These are phyloP conservation scores for Mormyrus proboscirostris DNA, from an alignment of 2,797 vertebrate species.

Conservation along the genomic window DNA sequence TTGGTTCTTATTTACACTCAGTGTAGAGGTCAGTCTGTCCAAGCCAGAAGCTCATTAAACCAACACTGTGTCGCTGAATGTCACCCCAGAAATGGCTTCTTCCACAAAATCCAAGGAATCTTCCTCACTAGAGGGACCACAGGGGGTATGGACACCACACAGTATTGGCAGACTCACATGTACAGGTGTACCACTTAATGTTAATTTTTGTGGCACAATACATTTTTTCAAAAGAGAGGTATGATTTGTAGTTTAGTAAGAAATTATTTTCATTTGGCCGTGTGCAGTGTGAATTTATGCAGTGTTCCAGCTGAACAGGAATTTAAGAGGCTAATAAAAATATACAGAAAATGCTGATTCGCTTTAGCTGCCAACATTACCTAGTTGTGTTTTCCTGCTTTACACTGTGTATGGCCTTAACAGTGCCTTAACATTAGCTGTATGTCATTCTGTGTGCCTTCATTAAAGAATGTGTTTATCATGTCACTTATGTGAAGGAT, in stretches of 20 bases:
- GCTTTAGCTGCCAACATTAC: neutral
- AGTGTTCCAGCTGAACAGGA: neutral
- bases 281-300: neutral
- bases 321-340: neutral
- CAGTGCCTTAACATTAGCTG: neutral
- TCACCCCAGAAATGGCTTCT: neutral
- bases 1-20: neutral
- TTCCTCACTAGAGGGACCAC: neutral
- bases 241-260: neutral
- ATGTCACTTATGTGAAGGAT: neutral
- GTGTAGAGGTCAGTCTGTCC: neutral
- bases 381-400: neutral
- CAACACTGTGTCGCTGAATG: neutral
- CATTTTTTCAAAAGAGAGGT: neutral
- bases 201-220: neutral
- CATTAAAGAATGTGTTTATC: neutral
- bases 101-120: neutral
- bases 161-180: neutral
- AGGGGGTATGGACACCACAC: neutral
- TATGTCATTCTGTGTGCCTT: neutral
- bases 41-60: neutral
- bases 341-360: neutral
- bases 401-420: neutral
- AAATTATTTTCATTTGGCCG: neutral
- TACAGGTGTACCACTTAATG: neutral